These are phyloP conservation scores for Ostrea denselamellosa DNA, from an alignment of 1,140 invertebrate genomes.

Conservation along the genomic window DNA sequence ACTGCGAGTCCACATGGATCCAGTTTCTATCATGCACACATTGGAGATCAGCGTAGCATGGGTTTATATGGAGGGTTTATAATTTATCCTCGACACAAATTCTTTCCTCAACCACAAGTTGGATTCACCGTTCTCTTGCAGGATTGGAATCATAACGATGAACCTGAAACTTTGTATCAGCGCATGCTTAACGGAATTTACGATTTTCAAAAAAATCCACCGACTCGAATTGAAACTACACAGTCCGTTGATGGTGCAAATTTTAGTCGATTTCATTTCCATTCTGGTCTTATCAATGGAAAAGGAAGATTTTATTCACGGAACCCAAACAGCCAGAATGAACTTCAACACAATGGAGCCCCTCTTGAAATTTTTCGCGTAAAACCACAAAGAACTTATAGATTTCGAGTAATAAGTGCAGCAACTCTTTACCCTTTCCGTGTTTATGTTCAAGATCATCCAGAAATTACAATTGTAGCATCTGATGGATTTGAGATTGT, in stretches of 20 bases:
- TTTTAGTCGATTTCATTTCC: slow-evolving; percentile 54
- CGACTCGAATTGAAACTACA: not conserved
- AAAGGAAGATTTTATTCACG: slow-evolving; percentile 54
- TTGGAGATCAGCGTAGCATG: slow-evolving; percentile 67
- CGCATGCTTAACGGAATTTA: slow-evolving; percentile 73
- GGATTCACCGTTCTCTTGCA: slow-evolving; percentile 45
- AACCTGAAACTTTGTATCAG: slow-evolving; percentile 43
- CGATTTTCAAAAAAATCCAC: not conserved
- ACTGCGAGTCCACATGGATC: slow-evolving; percentile 75
- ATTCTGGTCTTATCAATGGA: slow-evolving; percentile 59
- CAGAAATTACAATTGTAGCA: slow-evolving; percentile 85
- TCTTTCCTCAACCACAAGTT: not conserved
- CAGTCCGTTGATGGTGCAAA: slow-evolving; percentile 15
- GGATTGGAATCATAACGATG: slow-evolving; percentile 54
- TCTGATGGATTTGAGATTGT: slow-evolving; percentile 89
- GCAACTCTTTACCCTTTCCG: slow-evolving; percentile 63
- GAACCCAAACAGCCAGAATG: too few species aligned
- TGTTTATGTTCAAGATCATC: slow-evolving; percentile 89
- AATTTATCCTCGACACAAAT: not conserved
- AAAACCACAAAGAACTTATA: not conserved
- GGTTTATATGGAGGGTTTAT: slow-evolving; percentile 51
- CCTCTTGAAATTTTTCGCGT: slow-evolving; percentile 61
- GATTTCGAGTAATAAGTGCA: slow-evolving; percentile 40
- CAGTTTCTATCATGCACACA: slow-evolving; percentile 74
- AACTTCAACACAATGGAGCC: slow-evolving; percentile 79